A percentile compares a stretch with the other conserved stretches of the same genome.
phyloP scores from a whole-genome alignment of 1,140 invertebrate species.

The Zophobas atratus region DNA sequence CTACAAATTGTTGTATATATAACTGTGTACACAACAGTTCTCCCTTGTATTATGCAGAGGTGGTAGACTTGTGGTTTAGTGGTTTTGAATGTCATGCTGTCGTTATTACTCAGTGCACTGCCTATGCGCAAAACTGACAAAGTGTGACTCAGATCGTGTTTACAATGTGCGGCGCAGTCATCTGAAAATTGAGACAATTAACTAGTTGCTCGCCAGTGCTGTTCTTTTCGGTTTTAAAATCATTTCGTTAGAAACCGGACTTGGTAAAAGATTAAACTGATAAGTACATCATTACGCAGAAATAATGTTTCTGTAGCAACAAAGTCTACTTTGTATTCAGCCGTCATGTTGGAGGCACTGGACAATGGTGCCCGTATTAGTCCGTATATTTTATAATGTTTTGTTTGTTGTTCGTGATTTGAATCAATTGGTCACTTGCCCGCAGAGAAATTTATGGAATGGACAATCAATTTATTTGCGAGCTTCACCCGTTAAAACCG shows the following conservation, averaged over 20 bases:
- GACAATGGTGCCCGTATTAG: constrained; percentile 47
- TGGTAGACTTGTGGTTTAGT: neutral
- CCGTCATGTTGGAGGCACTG: neutral
- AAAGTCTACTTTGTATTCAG: constrained; percentile 29
- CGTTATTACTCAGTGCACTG: constrained; percentile 8
- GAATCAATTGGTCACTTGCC: constrained; percentile 44
- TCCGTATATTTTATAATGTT: constrained; percentile 45
- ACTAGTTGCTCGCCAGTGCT: too few species aligned
- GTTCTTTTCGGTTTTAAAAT: too few species aligned
- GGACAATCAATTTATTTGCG: constrained; percentile 36
- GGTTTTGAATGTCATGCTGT: neutral
- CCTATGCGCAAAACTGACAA: neutral
- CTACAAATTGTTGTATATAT: neutral
- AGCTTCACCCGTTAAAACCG: constrained; percentile 16
- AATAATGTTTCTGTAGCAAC: constrained; percentile 3
- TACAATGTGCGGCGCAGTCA: constrained; percentile 4
- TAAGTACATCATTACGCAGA: too few species aligned
- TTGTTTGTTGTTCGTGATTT: constrained; percentile 45
- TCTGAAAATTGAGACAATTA: too few species aligned
- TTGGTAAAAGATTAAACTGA: too few species aligned
- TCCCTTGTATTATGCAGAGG: neutral
- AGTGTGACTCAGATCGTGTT: constrained; percentile 9
- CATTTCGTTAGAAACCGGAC: too few species aligned
- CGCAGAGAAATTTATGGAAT: constrained; percentile 40
- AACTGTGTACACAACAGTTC: neutral